Conservation (phyloP, 2,113 vertebrate species). For the Amia ocellicauda region DNA sequence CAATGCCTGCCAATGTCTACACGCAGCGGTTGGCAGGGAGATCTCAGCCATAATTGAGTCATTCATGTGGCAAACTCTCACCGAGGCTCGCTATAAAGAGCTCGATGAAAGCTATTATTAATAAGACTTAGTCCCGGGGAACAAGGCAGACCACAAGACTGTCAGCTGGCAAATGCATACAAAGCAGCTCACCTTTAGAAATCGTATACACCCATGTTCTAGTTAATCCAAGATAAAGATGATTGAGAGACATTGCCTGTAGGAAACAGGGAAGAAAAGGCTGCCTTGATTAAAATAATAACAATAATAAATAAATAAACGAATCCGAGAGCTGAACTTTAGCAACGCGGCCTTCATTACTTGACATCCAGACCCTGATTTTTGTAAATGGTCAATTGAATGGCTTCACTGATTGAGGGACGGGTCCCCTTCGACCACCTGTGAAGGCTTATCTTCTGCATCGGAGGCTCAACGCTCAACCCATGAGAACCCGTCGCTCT, state of each 20-base stretch:
- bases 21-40: slow-evolving; percentile 5
- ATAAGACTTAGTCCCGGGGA: slow-evolving; percentile 8
- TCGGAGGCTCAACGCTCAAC: too few species aligned
- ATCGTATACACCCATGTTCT: not conserved
- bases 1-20: not conserved
- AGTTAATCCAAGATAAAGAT: not conserved
- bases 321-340: too few species aligned
- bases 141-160: not conserved
- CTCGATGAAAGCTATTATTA: slow-evolving; percentile 21
- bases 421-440: too few species aligned
- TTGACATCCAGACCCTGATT: too few species aligned
- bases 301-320: too few species aligned
- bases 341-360: too few species aligned
- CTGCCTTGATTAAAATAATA: too few species aligned
- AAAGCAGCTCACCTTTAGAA: not conserved
- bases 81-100: slow-evolving; percentile 7
- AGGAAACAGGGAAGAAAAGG: too few species aligned
- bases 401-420: too few species aligned
- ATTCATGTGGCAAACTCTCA: slow-evolving; percentile 12
- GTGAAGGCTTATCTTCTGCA: too few species aligned
- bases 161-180: not conserved
- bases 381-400: too few species aligned
- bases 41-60: slow-evolving; percentile 14
- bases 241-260: too few species aligned
- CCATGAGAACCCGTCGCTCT: not conserved